phyloP scores from a whole-genome alignment of 2,888 invertebrate genomes.

The Temnothorax unifasciatus region DNA sequence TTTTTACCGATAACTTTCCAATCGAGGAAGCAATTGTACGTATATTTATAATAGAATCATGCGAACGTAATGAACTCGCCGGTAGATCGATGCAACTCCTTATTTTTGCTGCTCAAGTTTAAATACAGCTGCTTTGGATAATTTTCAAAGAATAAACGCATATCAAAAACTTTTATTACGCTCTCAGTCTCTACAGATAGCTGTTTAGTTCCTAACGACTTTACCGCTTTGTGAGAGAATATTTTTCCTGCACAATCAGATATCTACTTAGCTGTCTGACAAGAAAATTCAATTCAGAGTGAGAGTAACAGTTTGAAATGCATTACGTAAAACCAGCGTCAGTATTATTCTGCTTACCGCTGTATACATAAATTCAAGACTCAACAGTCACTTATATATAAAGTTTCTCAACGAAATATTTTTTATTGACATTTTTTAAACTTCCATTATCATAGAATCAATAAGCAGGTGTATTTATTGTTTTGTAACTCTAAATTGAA shows the following conservation, averaged over 20 bases:
- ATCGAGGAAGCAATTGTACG: background rate
- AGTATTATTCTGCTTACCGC: background rate
- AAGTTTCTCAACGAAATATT: background rate
- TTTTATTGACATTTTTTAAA: slow-evolving; percentile 7
- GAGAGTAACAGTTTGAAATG: slow-evolving; percentile 26
- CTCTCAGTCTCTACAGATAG: background rate
- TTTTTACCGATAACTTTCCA: slow-evolving; percentile 2
- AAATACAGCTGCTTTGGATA: background rate
- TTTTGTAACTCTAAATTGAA: background rate
- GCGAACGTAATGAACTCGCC: background rate
- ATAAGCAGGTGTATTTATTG: background rate
- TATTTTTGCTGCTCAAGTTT: background rate
- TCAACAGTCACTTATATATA: background rate
- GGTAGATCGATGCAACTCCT: background rate
- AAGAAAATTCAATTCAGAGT: slow-evolving; percentile 17
- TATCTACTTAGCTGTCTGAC: background rate
- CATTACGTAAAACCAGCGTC: background rate
- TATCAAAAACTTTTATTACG: slow-evolving; percentile 35
- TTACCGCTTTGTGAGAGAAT: slow-evolving; percentile 18
- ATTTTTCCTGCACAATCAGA: slow-evolving; percentile 23
- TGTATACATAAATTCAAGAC: background rate
- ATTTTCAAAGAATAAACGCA: slow-evolving; percentile 12
- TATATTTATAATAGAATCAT: background rate
- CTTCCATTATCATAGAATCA: background rate
- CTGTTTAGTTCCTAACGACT: slow-evolving; percentile 34